These are phyloP conservation scores for Trichechus manatus DNA, from an alignment of 2,113 vertebrate species.

Conservation along the genomic window DNA sequence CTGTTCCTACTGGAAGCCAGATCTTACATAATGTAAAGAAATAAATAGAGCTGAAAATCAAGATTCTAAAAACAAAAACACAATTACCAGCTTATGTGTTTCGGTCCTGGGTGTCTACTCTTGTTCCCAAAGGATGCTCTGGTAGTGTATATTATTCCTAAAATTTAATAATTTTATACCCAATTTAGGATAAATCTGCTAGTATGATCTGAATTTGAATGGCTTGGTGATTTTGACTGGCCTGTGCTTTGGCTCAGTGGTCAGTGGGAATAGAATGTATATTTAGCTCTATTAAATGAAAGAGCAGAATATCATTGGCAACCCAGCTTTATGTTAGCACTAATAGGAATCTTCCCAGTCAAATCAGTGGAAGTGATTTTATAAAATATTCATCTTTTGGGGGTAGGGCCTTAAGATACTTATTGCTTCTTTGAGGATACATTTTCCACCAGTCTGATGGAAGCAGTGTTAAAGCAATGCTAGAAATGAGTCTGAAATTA, in stretches of 20 bases:
- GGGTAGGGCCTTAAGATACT: neutral
- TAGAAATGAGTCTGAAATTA: slow-evolving; percentile 4
- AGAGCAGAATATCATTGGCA: neutral
- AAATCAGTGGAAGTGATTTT: slow-evolving; percentile 43
- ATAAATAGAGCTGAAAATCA: slow-evolving; percentile 70
- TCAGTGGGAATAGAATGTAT: neutral
- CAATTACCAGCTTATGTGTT: slow-evolving; percentile 11
- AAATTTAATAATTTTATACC: slow-evolving; percentile 59
- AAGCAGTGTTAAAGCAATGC: neutral
- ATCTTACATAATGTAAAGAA: slow-evolving; percentile 39
- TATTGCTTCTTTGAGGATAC: neutral
- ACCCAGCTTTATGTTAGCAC: neutral
- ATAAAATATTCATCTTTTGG: slow-evolving; percentile 50
- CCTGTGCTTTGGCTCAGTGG: neutral
- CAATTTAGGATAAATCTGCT: slow-evolving; percentile 37
- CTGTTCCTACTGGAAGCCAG: slow-evolving; percentile 4
- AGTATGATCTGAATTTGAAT: slow-evolving; percentile 47
- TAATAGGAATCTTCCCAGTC: slow-evolving; percentile 39
- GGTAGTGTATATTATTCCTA: slow-evolving; percentile 19
- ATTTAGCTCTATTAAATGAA: slow-evolving; percentile 51
- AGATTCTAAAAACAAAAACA: slow-evolving; percentile 54
- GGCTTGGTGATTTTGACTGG: slow-evolving; percentile 42
- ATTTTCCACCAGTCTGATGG: neutral
- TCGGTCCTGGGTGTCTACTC: neutral
- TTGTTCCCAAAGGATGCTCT: neutral